These are phyloP conservation scores for Phasianus colchicus DNA, from an alignment of 2,113 vertebrate species.

Conservation along the genomic window DNA sequence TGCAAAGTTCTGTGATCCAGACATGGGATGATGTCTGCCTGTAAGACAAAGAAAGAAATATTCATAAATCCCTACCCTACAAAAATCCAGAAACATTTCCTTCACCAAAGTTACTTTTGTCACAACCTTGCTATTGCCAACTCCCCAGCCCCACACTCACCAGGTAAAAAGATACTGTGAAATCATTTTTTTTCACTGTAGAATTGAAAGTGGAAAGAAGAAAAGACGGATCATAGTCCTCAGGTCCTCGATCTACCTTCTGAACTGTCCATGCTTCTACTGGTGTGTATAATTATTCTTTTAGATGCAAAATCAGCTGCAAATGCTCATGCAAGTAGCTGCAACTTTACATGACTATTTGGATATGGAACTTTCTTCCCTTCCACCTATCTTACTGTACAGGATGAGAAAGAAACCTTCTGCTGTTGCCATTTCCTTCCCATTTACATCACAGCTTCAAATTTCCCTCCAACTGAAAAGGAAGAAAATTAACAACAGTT, in stretches of 20 bases:
- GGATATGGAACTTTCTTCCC: not conserved
- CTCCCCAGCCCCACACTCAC: not conserved
- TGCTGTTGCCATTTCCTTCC: not conserved
- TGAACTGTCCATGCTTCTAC: not conserved
- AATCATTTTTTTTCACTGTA: not conserved
- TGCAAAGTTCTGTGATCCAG: not conserved
- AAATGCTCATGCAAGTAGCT: not conserved
- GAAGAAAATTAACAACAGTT: not conserved
- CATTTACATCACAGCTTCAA: not conserved
- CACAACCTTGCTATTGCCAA: not conserved
- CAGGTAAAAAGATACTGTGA: not conserved
- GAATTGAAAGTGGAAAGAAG: not conserved
- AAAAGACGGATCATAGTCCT: not conserved
- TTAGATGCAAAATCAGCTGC: not conserved
- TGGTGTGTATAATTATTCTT: rapidly evolving
- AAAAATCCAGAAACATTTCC: not conserved
- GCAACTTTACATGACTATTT: rapidly evolving
- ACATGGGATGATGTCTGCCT: not conserved
- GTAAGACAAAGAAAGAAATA: not conserved
- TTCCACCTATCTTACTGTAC: not conserved
- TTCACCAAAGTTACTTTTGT: not conserved
- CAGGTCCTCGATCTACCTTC: not conserved
- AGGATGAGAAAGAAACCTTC: not conserved
- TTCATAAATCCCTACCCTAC: rapidly evolving
- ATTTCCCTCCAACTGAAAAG: not conserved